Evolutionary conservation across 1,140 invertebrate species (phyloP).

Genomic region (Cydia splendana): DNA sequence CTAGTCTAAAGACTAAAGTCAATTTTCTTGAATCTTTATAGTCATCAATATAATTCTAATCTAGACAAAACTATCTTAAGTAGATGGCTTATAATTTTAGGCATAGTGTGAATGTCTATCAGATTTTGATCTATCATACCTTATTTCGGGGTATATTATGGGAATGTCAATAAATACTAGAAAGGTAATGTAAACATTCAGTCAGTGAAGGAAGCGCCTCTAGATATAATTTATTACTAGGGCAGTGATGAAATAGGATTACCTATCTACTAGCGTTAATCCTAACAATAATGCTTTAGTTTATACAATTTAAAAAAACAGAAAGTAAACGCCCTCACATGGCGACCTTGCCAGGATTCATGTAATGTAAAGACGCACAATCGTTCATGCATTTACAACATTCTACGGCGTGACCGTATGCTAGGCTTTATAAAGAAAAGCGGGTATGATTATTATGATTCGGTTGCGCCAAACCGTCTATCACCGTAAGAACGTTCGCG

Average conservation of each 20-base stretch:
- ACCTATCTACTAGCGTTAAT: not conserved
- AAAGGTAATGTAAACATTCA: not conserved
- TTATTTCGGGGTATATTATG: not conserved
- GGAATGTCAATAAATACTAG: conserved; percentile 1
- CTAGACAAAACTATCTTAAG: not conserved
- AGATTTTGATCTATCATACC: not conserved
- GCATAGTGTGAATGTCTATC: not conserved
- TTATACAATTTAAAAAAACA: not conserved
- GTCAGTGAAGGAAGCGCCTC: not conserved
- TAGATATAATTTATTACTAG: not conserved
- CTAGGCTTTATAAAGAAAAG: not conserved
- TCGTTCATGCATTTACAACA: not conserved
- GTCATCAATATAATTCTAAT: not conserved
- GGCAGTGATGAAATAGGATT: not conserved
- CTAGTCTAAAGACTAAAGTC: conserved; percentile 16
- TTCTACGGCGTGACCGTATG: not conserved
- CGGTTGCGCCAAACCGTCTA: no score
- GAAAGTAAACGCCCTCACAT: not conserved
- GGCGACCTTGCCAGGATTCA: not conserved
- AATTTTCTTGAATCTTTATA: not conserved
- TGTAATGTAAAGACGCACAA: not conserved
- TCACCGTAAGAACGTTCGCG: no score
- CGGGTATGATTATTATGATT: no score
- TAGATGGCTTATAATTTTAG: not conserved
- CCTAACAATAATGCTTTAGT: not conserved